Conservation (phyloP, 2,888 invertebrate species). For the Drepana falcataria region DNA sequence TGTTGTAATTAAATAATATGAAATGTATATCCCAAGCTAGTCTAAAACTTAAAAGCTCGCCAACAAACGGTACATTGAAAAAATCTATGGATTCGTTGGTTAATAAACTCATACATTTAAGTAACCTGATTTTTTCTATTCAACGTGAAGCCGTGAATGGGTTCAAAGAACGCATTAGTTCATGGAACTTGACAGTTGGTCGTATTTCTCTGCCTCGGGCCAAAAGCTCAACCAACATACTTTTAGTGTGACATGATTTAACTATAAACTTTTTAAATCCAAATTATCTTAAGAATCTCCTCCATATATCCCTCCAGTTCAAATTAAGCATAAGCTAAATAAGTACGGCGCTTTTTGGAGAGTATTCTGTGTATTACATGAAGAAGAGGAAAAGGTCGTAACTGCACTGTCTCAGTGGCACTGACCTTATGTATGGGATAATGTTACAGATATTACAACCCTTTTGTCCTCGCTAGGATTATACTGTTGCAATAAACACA, state of each 20-base stretch:
- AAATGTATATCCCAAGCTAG: background rate
- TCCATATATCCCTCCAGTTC: background rate
- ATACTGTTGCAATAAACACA: too few species aligned
- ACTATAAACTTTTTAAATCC: background rate
- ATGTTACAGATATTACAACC: too few species aligned
- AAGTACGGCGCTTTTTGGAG: too few species aligned
- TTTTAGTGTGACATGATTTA: background rate
- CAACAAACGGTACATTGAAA: background rate
- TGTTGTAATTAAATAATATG: too few species aligned
- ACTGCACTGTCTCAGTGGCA: too few species aligned
- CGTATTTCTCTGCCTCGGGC: background rate
- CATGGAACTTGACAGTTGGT: background rate
- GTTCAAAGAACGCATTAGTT: conserved; percentile 1
- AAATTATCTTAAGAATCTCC: background rate
- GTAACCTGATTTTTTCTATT: background rate
- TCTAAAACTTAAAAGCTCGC: background rate
- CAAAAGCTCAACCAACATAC: background rate
- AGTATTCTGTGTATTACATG: too few species aligned
- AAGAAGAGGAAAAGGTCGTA: too few species aligned
- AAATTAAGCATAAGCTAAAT: too few species aligned
- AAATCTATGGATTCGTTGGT: background rate
- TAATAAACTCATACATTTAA: background rate
- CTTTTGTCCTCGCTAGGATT: too few species aligned
- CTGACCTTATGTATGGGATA: too few species aligned
- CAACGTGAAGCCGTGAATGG: background rate